phyloP scores from a whole-genome alignment of 2,888 invertebrate species.

The Andrena chrysosceles region DNA sequence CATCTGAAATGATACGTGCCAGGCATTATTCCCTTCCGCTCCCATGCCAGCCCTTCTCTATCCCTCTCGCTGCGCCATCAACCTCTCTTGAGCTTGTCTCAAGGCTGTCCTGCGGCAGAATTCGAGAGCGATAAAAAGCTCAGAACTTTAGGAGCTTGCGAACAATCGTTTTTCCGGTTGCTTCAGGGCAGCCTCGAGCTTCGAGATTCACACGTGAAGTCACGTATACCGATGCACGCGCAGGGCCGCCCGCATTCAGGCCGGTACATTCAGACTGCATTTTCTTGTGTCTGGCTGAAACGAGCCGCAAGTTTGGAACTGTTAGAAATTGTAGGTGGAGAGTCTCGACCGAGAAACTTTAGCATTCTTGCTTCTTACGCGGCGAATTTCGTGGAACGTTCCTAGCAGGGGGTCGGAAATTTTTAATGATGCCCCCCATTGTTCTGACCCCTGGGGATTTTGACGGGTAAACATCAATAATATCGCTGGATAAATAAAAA shows the following conservation, averaged over 20 bases:
- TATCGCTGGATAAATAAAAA: neutral
- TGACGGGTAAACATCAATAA: neutral
- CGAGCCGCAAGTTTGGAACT: conserved; percentile 62
- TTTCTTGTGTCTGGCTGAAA: conserved; percentile 53
- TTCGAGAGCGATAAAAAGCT: conserved; percentile 66
- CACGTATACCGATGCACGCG: conserved; percentile 48
- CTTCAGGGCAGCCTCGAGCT: conserved; percentile 47
- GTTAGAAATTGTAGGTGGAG: conserved; percentile 46
- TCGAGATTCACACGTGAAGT: conserved; percentile 49
- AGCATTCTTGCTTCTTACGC: conserved; percentile 32
- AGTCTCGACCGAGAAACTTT: conserved; percentile 52
- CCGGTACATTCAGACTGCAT: conserved; percentile 47
- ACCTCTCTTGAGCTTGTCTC: conserved; percentile 32
- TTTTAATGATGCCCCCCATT: conserved; percentile 49
- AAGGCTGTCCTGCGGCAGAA: conserved; percentile 51
- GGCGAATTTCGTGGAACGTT: conserved; percentile 1
- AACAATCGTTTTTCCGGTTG: conserved; percentile 69
- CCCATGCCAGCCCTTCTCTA: neutral
- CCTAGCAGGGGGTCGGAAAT: conserved; percentile 9
- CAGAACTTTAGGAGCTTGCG: conserved; percentile 57
- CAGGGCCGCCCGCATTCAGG: conserved; percentile 36
- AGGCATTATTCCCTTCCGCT: conserved; percentile 22
- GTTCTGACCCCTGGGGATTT: neutral
- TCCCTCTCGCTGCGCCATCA: neutral
- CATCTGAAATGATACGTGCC: conserved; percentile 52